Evolutionary conservation across 2,113 vertebrate genomes (phyloP), one percentile per base, ranked within the genome.

Genomic region (Bufo bufo): DNA sequence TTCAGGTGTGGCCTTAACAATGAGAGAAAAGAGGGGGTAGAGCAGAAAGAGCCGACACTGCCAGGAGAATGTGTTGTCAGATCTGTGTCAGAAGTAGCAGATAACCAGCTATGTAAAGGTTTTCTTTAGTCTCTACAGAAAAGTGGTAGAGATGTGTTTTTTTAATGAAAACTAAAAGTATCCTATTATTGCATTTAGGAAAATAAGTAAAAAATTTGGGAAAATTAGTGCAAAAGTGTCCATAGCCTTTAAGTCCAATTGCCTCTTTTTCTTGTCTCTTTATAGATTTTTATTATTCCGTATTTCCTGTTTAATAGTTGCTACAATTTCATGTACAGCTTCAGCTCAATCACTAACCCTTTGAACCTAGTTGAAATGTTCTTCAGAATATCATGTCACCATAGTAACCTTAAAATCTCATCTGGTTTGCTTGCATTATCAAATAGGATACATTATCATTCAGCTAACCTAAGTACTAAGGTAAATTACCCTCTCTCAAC

Each of bases 401-500:
- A 88, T 50, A 77, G 87, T 77, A 83, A 83, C 79, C 56, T 84
- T 74, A 58, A 74, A 87, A 82, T 84, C 89, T 84, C 87, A 47
- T 71, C 0, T 0, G 89, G 89, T 90, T 89, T 52, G 82, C 8
- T 88, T 78, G n/a, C 23, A 0, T 45, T 58, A 56, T 87, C 86
- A 59, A 90, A 88, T 49, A 0, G 3, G 13, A 75, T 77, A 17
- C 63, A 23, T 88, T 56, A 23, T 0, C 74, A 87, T 91, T 92
- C 90, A 90, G 69, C 85, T 49, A 50, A 86, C 90, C 90, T 84
- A 89, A 71, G 0, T 89, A 16, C 78, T 91, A 19, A 0, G 90
- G 90, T 90, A 88, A 89, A 89, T 84, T 63, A 90, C 87, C 14
- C 2, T 77, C 86, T 89, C 13, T 84, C 91, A 90, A 87, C 75